Evolutionary conservation across 2,113 vertebrate species (phyloP).

Genomic region (Petaurus breviceps): DNA sequence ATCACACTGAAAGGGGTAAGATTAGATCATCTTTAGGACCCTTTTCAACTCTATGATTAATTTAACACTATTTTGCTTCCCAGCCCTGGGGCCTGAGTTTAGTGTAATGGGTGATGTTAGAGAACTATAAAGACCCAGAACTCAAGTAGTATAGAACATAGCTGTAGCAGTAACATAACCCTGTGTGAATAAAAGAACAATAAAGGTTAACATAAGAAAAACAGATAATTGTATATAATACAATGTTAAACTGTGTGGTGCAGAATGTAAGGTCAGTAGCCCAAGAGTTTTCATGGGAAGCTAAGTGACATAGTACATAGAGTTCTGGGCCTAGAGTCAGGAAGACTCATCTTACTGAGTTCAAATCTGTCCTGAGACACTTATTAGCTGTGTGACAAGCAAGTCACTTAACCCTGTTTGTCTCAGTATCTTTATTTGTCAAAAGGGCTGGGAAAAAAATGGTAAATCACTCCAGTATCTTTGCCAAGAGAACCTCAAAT

Average conservation of each 20-base stretch:
- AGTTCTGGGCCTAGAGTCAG: not conserved
- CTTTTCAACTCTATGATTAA: not conserved
- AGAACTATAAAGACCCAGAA: not conserved
- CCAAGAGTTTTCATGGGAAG: not conserved
- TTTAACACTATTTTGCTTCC: not conserved
- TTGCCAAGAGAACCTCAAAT: not conserved
- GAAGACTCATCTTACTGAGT: not conserved
- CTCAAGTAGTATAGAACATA: not conserved
- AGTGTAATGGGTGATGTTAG: not conserved
- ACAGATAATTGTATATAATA: not conserved
- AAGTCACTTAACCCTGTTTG: too few relatives aligned
- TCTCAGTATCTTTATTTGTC: not conserved
- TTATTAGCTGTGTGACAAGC: too few relatives aligned
- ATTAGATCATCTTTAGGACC: not conserved
- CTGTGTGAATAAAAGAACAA: not conserved
- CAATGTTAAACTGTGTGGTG: not conserved
- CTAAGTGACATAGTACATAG: not conserved
- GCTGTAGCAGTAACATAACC: not conserved
- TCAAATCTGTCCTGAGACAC: not conserved
- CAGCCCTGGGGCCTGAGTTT: not conserved
- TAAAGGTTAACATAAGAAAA: not conserved
- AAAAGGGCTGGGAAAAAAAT: not conserved
- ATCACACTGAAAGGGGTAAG: not conserved
- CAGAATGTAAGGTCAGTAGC: not conserved
- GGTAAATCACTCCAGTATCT: not conserved